phyloP scores from a whole-genome alignment of 2,888 invertebrate species.

The Tinea semifulvella region DNA sequence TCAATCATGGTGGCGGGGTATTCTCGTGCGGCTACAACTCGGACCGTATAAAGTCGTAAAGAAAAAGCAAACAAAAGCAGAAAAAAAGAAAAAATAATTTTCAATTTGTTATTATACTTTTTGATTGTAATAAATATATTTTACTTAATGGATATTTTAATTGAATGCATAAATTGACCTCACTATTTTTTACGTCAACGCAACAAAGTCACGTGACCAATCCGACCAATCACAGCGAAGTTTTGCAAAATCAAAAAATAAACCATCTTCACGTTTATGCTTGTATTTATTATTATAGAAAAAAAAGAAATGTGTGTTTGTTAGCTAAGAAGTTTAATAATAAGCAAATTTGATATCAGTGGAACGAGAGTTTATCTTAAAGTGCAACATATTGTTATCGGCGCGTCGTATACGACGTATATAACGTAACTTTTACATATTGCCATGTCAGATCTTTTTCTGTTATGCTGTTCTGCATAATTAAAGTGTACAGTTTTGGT shows the following conservation, averaged over 20 bases:
- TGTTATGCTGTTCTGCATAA: constrained; percentile 52
- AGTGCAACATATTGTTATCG: constrained; percentile 30
- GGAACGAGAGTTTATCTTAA: not conserved
- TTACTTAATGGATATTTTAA: constrained; percentile 5
- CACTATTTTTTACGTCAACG: constrained; percentile 10
- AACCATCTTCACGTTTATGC: constrained; percentile 5
- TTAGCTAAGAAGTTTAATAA: constrained; percentile 8
- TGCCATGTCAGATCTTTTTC: constrained; percentile 56
- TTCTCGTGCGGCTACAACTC: constrained; percentile 43
- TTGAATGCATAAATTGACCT: not conserved
- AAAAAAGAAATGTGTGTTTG: not conserved
- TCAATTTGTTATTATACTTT: not conserved
- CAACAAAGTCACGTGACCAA: constrained; percentile 3
- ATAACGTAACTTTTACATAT: constrained; percentile 27
- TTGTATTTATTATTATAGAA: not conserved
- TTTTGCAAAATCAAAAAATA: constrained; percentile 6
- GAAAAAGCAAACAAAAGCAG: constrained; percentile 25
- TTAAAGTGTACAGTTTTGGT: constrained; percentile 36
- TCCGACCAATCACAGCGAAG: not conserved
- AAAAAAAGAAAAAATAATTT: constrained; percentile 22
- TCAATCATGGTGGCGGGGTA: constrained; percentile 57
- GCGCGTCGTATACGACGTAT: constrained; percentile 37
- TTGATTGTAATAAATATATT: not conserved
- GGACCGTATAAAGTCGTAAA: constrained; percentile 38
- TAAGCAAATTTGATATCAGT: not conserved